These are phyloP conservation scores for Sus scrofa DNA, from an alignment of 2,113 vertebrate genomes.

Conservation along the genomic window DNA sequence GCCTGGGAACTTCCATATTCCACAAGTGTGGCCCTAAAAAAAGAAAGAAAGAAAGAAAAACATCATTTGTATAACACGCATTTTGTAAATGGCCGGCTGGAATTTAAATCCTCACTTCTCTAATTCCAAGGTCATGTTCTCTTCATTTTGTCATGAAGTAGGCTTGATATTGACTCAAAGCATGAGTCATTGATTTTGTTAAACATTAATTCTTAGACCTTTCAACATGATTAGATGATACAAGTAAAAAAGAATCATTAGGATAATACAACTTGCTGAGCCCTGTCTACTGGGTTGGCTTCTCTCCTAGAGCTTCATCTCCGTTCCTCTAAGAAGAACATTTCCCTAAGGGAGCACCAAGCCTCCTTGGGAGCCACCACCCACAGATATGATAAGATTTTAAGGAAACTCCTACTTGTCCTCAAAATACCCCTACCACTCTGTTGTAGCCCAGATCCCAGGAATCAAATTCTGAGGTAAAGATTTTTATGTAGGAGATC, in stretches of 20 bases:
- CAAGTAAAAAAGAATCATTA: conserved; percentile 6
- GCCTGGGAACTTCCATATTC: no score
- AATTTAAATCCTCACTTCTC: conserved; percentile 25
- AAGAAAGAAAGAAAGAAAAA: not conserved
- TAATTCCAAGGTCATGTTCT: conserved; percentile 11
- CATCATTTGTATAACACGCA: not conserved
- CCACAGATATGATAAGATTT: not conserved
- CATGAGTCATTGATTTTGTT: not conserved
- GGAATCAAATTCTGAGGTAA: not conserved
- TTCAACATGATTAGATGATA: conserved; percentile 66
- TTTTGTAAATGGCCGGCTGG: not conserved
- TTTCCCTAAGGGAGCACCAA: not conserved
- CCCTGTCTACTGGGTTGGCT: not conserved
- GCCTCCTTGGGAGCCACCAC: not conserved
- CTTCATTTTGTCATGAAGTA: not conserved
- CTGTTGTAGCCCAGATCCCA: not conserved
- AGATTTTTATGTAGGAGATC: not conserved
- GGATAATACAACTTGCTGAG: conserved; percentile 11
- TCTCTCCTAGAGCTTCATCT: conserved; percentile 33
- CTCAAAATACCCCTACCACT: not conserved
- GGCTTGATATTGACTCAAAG: conserved; percentile 19
- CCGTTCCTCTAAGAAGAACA: conserved; percentile 30
- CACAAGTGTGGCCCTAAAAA: no score
- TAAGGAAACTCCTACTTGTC: not conserved
- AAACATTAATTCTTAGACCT: conserved; percentile 43